phyloP scores from a whole-genome alignment of 1,140 invertebrate species.

The Temnothorax curvispinosus region DNA sequence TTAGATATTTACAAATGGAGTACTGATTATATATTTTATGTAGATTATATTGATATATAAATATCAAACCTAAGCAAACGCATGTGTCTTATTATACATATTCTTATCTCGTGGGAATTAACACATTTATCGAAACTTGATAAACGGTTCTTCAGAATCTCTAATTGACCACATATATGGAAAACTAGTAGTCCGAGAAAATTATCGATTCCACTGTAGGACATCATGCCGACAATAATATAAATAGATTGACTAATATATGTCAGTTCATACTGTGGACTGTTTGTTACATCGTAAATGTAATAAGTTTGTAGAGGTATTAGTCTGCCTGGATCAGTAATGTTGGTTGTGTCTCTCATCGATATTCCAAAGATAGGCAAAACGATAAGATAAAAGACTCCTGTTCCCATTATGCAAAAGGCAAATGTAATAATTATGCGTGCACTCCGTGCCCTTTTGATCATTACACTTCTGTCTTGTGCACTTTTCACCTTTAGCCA shows the following conservation, averaged over 20 bases:
- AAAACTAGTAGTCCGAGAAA: slow-evolving; percentile 2
- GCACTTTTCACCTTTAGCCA: background rate
- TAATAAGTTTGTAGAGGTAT: background rate
- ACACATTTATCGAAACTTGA: background rate
- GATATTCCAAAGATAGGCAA: background rate
- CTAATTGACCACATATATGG: slow-evolving; percentile 27
- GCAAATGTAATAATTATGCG: background rate
- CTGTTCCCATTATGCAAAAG: background rate
- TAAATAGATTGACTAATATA: background rate
- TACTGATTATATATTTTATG: background rate
- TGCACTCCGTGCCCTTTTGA: background rate
- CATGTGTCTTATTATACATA: background rate
- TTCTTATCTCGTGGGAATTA: background rate
- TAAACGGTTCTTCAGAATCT: slow-evolving; percentile 21
- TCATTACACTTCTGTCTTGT: slow-evolving; percentile 8
- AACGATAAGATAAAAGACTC: background rate
- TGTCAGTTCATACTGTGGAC: slow-evolving; percentile 12
- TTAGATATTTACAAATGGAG: background rate
- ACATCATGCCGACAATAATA: background rate
- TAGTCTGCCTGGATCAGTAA: background rate
- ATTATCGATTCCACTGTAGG: slow-evolving; percentile 6
- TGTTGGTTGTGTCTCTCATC: background rate
- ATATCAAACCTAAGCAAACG: slow-evolving; percentile 28
- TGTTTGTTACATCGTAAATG: slow-evolving; percentile 24
- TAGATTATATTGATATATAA: background rate